Conservation (phyloP, 2,888 invertebrate genomes). For the Synanthedon formicaeformis region DNA sequence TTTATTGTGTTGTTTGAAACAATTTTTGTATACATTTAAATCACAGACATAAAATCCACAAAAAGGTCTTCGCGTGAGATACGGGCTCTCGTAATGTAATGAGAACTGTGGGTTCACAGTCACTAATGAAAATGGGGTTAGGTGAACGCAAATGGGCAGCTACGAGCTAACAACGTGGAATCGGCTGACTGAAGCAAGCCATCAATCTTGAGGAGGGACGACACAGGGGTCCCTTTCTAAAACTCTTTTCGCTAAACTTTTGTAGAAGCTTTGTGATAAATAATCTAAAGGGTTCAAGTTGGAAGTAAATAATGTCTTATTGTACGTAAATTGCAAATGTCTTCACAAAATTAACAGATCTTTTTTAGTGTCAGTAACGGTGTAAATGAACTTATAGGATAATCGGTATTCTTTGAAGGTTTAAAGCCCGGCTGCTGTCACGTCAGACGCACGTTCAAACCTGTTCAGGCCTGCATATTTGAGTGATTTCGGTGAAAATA, state of each 20-base stretch:
- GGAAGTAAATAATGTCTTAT: constrained; percentile 24
- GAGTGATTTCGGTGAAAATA: no score
- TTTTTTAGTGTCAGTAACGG: no score
- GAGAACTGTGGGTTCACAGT: constrained; percentile 27
- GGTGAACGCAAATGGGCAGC: constrained; percentile 23
- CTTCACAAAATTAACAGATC: no score
- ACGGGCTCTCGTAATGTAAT: constrained; percentile 11
- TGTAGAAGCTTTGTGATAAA: constrained; percentile 54
- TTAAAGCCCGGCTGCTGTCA: no score
- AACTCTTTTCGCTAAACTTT: constrained; percentile 49
- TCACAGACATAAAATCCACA: neutral
- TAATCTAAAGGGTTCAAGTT: constrained; percentile 37
- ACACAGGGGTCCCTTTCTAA: constrained; percentile 22
- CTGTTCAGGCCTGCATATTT: no score
- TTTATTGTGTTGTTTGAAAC: neutral
- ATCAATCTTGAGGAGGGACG: constrained; percentile 55
- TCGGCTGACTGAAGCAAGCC: constrained; percentile 37
- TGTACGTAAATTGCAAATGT: constrained; percentile 4
- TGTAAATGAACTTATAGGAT: no score
- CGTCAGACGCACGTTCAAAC: no score
- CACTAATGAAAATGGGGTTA: constrained; percentile 34
- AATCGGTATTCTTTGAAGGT: no score
- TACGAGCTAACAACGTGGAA: constrained; percentile 23
- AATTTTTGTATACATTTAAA: neutral
- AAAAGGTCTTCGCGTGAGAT: neutral